These are phyloP conservation scores for Agrilus planipennis DNA, from an alignment of 1,140 invertebrate species.

Conservation along the genomic window DNA sequence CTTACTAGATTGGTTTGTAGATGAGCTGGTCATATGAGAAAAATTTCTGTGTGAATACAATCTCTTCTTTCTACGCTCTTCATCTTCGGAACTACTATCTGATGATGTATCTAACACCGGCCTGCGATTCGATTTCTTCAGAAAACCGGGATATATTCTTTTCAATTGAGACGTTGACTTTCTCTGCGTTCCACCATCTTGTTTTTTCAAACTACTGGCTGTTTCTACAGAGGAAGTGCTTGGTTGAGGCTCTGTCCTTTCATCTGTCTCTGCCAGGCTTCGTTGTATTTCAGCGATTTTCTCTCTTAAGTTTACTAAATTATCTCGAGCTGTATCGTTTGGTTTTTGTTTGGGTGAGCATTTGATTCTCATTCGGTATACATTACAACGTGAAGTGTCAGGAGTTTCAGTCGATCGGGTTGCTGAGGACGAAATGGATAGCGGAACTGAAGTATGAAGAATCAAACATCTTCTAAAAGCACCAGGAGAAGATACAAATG, in stretches of 20 bases:
- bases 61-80: conserved; percentile 9
- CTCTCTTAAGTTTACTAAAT: neutral
- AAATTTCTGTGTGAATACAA: neutral
- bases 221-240: too few species aligned
- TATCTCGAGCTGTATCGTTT: neutral
- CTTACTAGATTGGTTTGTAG: too few species aligned
- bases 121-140: conserved; percentile 14
- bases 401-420: too few species aligned
- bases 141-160: conserved; percentile 20
- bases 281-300: neutral
- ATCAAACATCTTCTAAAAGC: too few species aligned
- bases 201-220: too few species aligned
- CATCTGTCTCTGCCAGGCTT: conserved; percentile 3
- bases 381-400: too few species aligned
- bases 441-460: too few species aligned
- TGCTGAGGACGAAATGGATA: too few species aligned
- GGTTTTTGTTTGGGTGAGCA: neutral
- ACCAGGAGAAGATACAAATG: too few species aligned
- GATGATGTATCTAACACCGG: conserved; percentile 21
- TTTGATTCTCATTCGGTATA: conserved; percentile 3
- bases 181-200: neutral
- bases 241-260: neutral
- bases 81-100: conserved; percentile 26
- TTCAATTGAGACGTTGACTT: conserved; percentile 13
- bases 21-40: too few species aligned